phyloP scores from a whole-genome alignment of 2,888 invertebrate species.

The Rotaria sp. region DNA sequence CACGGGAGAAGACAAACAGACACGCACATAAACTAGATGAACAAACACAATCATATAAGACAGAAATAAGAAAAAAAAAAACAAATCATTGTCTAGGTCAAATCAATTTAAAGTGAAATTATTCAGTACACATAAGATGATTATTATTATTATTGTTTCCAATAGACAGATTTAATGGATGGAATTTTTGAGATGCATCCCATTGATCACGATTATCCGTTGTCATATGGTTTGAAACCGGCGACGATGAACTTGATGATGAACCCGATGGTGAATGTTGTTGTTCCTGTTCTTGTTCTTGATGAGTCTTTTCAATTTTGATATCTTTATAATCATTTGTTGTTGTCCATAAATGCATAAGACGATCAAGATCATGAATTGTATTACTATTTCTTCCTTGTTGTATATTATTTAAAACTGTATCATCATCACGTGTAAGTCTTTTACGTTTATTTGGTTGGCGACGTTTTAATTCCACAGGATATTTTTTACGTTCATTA shows the following conservation, averaged over 20 bases:
- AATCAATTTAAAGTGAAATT: not conserved
- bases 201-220: not conserved
- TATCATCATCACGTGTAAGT: not conserved
- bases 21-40: not conserved
- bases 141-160: not conserved
- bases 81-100: not conserved
- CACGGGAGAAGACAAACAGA: not conserved
- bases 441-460: slow-evolving; percentile 27
- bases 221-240: not conserved
- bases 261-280: not conserved
- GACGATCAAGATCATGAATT: not conserved
- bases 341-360: not conserved
- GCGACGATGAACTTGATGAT: not conserved
- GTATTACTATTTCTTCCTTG: not conserved
- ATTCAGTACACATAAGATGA: not conserved
- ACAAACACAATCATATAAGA: not conserved
- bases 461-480: slow-evolving; percentile 14
- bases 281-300: not conserved
- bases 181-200: not conserved
- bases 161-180: not conserved
- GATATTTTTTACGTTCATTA: slow-evolving; percentile 24
- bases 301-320: not conserved
- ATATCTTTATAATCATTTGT: not conserved
- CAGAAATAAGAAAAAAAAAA: not conserved
- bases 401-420: not conserved